Evolutionary conservation across 1,140 invertebrate species (phyloP).

Genomic region (Coenobita brevimanus): DNA sequence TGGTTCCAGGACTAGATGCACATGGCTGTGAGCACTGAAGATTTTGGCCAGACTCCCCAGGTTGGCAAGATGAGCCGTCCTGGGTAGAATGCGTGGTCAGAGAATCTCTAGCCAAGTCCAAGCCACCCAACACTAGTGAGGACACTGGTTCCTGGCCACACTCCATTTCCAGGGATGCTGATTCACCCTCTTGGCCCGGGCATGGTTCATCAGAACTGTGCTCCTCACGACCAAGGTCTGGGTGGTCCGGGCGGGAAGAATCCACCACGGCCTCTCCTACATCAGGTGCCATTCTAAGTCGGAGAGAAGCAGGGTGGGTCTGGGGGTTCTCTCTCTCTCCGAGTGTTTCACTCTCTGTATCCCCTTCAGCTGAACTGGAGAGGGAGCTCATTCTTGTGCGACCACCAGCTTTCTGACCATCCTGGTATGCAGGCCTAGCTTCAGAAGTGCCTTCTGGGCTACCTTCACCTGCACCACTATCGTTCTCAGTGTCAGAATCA

Average conservation of each 20-base stretch:
- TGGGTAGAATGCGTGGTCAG: too few species aligned
- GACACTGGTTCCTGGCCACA: too few species aligned
- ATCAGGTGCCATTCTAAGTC: conserved; percentile 2
- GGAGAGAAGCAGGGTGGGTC: not conserved
- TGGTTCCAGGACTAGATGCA: not conserved
- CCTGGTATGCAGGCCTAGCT: conserved; percentile 2
- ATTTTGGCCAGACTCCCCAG: not conserved
- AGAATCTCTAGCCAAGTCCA: too few species aligned
- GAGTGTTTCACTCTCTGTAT: conserved; percentile 48
- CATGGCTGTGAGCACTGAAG: too few species aligned
- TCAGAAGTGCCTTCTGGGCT: conserved; percentile 23
- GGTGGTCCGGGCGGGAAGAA: conserved; percentile 27
- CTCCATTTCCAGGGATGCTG: too few species aligned
- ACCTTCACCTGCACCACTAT: not conserved
- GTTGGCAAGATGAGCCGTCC: too few species aligned
- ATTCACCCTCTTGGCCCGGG: not conserved
- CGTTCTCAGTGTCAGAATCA: conserved; percentile 56
- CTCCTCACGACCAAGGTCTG: not conserved
- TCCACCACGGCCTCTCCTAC: conserved; percentile 55
- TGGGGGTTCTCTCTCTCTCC: conserved; percentile 29
- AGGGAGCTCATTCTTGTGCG: conserved; percentile 41
- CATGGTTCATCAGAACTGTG: not conserved
- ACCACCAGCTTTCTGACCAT: conserved; percentile 13
- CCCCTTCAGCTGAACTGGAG: conserved; percentile 58
- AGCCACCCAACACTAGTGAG: too few species aligned